Conservation (phyloP, 2,113 vertebrate genomes). For the Lamprologus callipterus region DNA sequence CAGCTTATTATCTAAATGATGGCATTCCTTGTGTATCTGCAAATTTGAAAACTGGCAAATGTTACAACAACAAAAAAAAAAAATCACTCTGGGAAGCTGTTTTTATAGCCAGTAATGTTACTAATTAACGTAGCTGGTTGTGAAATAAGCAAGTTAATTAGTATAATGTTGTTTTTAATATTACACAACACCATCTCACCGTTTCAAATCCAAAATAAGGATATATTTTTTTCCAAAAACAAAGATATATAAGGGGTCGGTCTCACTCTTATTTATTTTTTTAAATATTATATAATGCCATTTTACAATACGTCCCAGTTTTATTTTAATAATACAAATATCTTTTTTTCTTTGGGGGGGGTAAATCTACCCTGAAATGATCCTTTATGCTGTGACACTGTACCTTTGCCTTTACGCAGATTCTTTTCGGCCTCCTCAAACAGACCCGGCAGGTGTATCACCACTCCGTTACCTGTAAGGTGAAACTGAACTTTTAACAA, state of each 20-base stretch:
- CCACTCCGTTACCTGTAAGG: conserved; percentile 73
- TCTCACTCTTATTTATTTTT: not conserved
- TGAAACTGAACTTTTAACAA: not conserved
- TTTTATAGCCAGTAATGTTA: not conserved
- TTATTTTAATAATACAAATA: not conserved
- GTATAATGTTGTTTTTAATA: not conserved
- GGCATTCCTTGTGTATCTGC: not conserved
- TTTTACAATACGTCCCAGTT: not conserved
- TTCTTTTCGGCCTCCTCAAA: conserved; percentile 79
- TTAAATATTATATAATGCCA: not conserved
- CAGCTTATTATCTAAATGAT: not conserved
- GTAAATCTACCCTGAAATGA: not conserved
- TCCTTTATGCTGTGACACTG: not conserved
- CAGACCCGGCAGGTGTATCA: conserved; percentile 77
- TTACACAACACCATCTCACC: not conserved
- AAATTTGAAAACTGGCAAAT: not conserved
- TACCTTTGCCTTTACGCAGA: conserved; percentile 74
- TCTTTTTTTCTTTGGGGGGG: accelerated
- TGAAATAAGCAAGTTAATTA: not conserved
- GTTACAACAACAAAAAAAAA: not conserved
- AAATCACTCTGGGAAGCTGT: not conserved
- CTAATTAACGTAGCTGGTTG: not conserved
- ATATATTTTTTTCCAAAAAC: not conserved
- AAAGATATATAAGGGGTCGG: not conserved
- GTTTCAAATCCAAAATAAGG: not conserved